Percentiles rank a stretch among this genome's conserved stretches.
Evolutionary conservation across 1,140 invertebrate genomes (phyloP).

Genomic region (Drosophila triauraria): DNA sequence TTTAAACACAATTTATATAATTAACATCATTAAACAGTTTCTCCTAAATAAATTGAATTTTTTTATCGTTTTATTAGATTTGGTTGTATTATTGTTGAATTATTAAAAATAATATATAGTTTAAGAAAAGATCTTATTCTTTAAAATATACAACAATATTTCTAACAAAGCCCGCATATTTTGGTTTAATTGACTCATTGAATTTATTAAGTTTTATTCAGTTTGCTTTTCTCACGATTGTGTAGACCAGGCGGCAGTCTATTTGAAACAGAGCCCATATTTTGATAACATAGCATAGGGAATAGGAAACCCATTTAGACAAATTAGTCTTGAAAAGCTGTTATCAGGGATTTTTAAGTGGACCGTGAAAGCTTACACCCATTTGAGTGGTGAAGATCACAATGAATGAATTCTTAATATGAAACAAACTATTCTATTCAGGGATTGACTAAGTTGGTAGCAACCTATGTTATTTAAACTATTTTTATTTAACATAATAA

Average conservation of each 20-base stretch:
- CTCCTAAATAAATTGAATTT: too few species aligned
- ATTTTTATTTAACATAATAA: too few species aligned
- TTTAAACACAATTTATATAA: neutral
- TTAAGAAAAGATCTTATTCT: neutral
- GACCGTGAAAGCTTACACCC: slow-evolving; percentile 30
- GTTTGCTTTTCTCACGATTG: neutral
- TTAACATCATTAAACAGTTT: neutral
- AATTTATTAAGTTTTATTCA: neutral
- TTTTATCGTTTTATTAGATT: neutral
- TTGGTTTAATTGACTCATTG: neutral
- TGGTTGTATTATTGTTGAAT: neutral
- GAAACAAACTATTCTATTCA: neutral
- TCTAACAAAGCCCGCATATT: neutral
- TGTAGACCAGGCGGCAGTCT: neutral
- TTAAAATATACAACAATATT: neutral
- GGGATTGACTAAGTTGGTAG: neutral
- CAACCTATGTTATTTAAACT: neutral
- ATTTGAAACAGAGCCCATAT: neutral
- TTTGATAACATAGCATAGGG: neutral
- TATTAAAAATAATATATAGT: neutral
- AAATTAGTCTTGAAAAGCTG: slow-evolving; percentile 1
- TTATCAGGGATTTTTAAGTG: slow-evolving; percentile 6
- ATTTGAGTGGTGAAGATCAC: neutral
- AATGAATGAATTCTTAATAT: neutral
- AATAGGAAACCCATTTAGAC: neutral